phyloP scores from a whole-genome alignment of 1,140 invertebrate species.

The Caenorhabditis tropicalis region DNA sequence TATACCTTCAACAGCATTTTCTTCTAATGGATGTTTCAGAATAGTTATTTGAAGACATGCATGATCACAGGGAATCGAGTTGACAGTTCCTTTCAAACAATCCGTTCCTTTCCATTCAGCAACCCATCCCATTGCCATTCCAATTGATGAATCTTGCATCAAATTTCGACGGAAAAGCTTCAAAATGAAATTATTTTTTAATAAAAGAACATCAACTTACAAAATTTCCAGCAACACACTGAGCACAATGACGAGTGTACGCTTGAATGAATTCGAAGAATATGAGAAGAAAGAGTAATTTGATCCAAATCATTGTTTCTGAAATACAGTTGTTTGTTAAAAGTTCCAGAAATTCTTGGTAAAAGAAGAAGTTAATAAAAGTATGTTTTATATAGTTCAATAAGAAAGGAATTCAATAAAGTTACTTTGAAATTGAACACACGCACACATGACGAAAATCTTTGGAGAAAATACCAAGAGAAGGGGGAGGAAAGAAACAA shows the following conservation, averaged over 20 bases:
- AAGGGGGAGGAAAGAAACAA: not conserved
- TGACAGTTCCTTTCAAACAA: not conserved
- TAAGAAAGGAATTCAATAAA: slow-evolving; percentile 6
- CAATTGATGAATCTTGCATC: not conserved
- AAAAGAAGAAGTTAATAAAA: not conserved
- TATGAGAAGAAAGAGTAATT: not conserved
- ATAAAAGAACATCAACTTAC: not conserved
- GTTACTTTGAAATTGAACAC: not conserved
- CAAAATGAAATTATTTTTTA: no score
- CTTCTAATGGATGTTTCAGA: not conserved
- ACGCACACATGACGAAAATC: not conserved
- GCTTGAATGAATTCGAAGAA: not conserved
- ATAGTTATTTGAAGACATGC: not conserved
- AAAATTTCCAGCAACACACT: slow-evolving; percentile 7
- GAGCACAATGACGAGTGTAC: not conserved
- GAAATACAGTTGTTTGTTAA: not conserved
- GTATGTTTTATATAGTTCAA: not conserved
- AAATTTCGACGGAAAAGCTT: not conserved
- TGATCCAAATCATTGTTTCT: not conserved
- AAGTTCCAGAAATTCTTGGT: not conserved
- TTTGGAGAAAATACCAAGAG: not conserved
- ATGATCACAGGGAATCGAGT: not conserved
- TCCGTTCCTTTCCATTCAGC: not conserved
- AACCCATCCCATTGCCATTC: not conserved
- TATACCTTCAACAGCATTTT: not conserved